Evolutionary conservation across 2,797 vertebrate species (phyloP), one percentile per base, ranked within the genome.

Genomic region (Diplodus sargus): DNA sequence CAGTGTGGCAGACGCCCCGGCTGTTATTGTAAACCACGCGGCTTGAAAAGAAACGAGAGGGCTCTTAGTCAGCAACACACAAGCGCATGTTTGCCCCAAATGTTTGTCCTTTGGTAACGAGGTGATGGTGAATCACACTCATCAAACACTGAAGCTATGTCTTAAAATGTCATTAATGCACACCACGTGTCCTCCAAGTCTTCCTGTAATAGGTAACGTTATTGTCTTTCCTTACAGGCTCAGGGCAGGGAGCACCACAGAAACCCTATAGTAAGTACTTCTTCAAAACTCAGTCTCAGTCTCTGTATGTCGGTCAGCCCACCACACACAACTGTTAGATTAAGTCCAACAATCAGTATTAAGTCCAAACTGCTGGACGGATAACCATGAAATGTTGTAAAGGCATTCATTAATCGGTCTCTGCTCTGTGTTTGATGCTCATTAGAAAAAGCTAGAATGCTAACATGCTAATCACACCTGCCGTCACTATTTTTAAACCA

Each of bases 171-270:
- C 0, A 57, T 72, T 39, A 39, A 8, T 51, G 12, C 17, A 28
- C 45, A 3, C 11, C 4, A 54, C 23, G 25, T 51, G n/a, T 28
- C 1, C 51, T 39, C 9, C 39, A 39, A 15, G 17, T 47, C 20
- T 28, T 30, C 4, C 3, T 4, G n/a, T 59, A 39, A 75, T 17
- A 5, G 0, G 63, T 7, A 17, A 78, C 76, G 80, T 23, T 74
- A 4, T 49, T 78, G 15, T 74, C 76, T 5, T 84, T 67, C 70
- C 59, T 76, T 69, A 12, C 85, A 96, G 95, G 93, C 91, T 49
- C 73, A 94, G 82, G 95, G 95, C 71, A 90, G 90, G 90, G 93
- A 95, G 28, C 86, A 95, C 85, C 42, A 95, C 92, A 94, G 86
- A 91, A 94, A 89, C 70, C 94, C 95, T 39, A 54, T 93, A 84